Evolutionary conservation across 2,797 vertebrate genomes (phyloP), one percentile per base, ranked within the genome.

Genomic region (Smutsia temminckii): DNA sequence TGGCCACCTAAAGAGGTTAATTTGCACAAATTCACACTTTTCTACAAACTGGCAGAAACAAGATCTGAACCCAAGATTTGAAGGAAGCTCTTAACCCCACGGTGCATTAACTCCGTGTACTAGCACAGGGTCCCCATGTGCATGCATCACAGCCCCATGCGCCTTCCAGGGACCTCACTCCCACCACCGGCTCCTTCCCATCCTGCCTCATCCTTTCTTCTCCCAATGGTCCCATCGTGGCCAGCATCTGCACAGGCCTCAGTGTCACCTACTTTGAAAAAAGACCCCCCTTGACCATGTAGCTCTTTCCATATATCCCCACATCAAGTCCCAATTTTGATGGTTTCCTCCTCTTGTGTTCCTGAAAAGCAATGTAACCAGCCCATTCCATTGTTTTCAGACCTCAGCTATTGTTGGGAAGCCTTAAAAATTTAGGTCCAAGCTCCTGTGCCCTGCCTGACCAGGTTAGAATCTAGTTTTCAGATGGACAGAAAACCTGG

Each of bases 71-170:
- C 29, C 57, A 57, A n/a, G 59, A 69, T 29, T 14, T 40, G 32
- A 89, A 63, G 61, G 49, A 91, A 69, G 17, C 8, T 29, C n/a
- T 51, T 49, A 57, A 49, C 37, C 40, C 37, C 84, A 78, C 2
- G 11, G 79, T 32, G 37, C 37, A 32, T 7, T 1, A 78, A 20
- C 63, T 55, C 75, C 1, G 0, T 27, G 18, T 32, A 40, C 51
- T 64, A 16, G 17, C 34, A 53, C 55, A 8, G 3, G 2, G 4
- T 8, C 25, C 40, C 8, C 5, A 37, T 2, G 21, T 51, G 75
- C 8, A 0, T 9, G 34, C 9, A 7, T n/a, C 66, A 40, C 42
- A 27, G 14, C 25, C 11, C 32, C 21, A 8, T 2, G 6, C 32
- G 23, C 49, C 77, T 84, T 40, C 40, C 51, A 18, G 29, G 63